Base-by-base conservation (phyloP, 2,888 invertebrate species). In the Heliconius hortense region DNA sequence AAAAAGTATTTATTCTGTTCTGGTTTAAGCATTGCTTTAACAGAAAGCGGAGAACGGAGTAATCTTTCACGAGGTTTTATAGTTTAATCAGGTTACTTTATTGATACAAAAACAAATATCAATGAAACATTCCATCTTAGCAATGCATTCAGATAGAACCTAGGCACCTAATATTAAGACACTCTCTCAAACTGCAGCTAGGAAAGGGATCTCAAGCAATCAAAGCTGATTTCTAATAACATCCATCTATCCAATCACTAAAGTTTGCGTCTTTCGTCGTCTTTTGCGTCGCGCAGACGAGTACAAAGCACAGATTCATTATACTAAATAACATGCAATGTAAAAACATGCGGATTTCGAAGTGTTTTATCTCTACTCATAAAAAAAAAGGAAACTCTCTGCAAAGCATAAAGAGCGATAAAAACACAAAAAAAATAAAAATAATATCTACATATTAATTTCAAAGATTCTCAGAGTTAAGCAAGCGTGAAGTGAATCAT, bases 401-500 rank as follows among this genome's bases (percentile, higher is more conserved):
- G n/a, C 21, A 56, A n/a, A n/a, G 56, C 18, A 3, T n/a, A 10
- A 56, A 56, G 5, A 48, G 7, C 48, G 13, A 21, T 10, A 59
- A 4, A 59, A 24, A 59, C 13, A 24, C 1, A n/a, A 15, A 60
- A 15, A 60, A 60, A 13, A 24, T 13, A 35, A 64, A 1, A 11
- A 13, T 15, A 11, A 64, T 10, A n/a, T n/a, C n/a, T 39, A 5
- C 39, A 69, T 31, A 56, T 69, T 56, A 56, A 69, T 69, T 56
- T 69, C 28, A 31, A 69, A 35, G 28, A 56, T 39, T 56, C 56
- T 69, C 31, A 67, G 43, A 24, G 26, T 26, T 43, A 43, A 56
- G 60, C 43, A 68, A 10, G 73, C 63, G 53, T 72, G 63, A 72
- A 72, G 63, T 63, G 62, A 63, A 72, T 64, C 72, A 72, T 72